phyloP scores from a whole-genome alignment of 2,797 vertebrate species.

The Linurgus olivaceus region DNA sequence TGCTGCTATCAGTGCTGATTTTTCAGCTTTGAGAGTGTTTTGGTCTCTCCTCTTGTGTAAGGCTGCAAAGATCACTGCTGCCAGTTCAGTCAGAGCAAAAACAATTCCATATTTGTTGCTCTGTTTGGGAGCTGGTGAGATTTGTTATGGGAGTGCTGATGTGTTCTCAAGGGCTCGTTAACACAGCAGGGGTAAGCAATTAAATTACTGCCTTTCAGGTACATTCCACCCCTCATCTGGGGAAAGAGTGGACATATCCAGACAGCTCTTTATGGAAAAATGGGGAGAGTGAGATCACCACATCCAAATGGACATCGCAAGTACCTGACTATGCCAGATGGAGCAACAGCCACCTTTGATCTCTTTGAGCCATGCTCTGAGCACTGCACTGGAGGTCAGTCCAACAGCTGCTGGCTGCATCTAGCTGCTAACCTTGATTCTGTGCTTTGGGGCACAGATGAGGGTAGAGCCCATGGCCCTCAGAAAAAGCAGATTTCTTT shows the following conservation, averaged over 20 bases:
- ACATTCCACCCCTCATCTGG: constrained; percentile 94
- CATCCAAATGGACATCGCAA: constrained; percentile 87
- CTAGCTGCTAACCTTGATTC: background rate
- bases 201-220: constrained; percentile 75
- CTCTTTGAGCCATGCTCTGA: constrained; percentile 87
- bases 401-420: background rate
- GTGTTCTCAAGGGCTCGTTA: background rate
- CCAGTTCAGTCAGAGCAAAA: background rate
- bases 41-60: background rate
- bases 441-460: background rate
- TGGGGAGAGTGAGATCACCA: constrained; percentile 91
- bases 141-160: background rate
- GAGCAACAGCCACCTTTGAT: constrained; percentile 93
- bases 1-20: background rate
- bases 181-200: background rate
- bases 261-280: constrained; percentile 91
- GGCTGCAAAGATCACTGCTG: background rate
- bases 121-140: background rate
- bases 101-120: background rate
- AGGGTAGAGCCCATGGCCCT: background rate
- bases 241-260: constrained; percentile 96
- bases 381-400: constrained; percentile 88
- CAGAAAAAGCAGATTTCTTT: background rate
- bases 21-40: background rate
- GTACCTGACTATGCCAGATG: constrained; percentile 91